These are phyloP conservation scores for Stegophylla sp. DNA, from an alignment of 2,888 invertebrate genomes.

Conservation along the genomic window DNA sequence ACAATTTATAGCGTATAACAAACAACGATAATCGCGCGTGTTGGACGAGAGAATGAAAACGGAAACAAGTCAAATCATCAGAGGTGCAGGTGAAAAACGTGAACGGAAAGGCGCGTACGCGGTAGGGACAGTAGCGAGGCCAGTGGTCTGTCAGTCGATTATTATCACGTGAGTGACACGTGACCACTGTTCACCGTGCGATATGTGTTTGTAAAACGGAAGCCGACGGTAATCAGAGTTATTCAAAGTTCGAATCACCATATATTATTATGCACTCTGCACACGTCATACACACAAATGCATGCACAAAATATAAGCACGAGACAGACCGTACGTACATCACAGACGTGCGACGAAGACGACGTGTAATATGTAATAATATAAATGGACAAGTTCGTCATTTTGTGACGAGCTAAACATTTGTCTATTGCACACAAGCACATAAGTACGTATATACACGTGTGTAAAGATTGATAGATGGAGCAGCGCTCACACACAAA, in stretches of 20 bases:
- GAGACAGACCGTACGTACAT: not conserved
- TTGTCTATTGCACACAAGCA: not conserved
- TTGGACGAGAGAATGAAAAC: too few species aligned
- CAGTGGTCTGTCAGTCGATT: conserved; percentile 16
- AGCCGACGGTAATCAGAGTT: conserved; percentile 20
- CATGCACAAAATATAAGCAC: too few species aligned
- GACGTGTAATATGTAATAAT: not conserved
- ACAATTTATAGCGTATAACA: too few species aligned
- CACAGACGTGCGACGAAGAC: not conserved
- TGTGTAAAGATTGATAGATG: conserved; percentile 3
- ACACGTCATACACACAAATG: too few species aligned
- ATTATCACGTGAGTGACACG: not conserved
- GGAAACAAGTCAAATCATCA: too few species aligned
- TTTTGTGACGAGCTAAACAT: conserved; percentile 10
- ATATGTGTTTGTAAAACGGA: conserved; percentile 3
- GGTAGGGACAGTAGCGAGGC: not conserved
- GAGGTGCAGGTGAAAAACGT: too few species aligned
- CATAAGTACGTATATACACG: not conserved
- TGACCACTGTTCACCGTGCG: not conserved
- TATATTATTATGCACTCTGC: not conserved
- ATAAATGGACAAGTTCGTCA: conserved; percentile 8
- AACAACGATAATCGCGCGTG: too few species aligned
- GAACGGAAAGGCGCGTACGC: too few species aligned
- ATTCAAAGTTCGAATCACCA: conserved; percentile 28
- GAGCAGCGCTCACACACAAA: not conserved